A percentile compares a stretch with the other conserved stretches of the same genome.
These are phyloP conservation scores for Cacatua alba DNA, from an alignment of 2,113 vertebrate genomes.

Conservation along the genomic window DNA sequence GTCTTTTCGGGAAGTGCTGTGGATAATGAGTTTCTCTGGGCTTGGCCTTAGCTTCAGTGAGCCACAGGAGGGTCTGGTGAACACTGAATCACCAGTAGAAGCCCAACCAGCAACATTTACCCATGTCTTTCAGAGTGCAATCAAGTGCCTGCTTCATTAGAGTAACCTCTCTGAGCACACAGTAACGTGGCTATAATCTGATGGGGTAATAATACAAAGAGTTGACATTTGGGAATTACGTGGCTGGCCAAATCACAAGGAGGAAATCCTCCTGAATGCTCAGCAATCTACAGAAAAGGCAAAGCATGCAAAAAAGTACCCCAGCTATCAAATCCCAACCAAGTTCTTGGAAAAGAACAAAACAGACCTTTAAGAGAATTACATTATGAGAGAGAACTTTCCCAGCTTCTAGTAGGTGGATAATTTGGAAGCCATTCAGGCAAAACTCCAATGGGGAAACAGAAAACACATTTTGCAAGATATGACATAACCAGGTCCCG, in stretches of 20 bases:
- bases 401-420: slow-evolving; percentile 45
- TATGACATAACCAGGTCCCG: slow-evolving; percentile 29
- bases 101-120: background rate
- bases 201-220: background rate
- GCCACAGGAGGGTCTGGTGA: background rate
- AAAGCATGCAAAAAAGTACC: background rate
- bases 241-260: background rate
- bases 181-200: background rate
- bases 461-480: slow-evolving; percentile 58
- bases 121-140: background rate
- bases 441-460: slow-evolving; percentile 27
- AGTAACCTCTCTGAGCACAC: background rate
- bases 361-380: slow-evolving; percentile 12
- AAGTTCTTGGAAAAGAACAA: slow-evolving; percentile 5
- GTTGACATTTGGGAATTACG: background rate
- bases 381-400: slow-evolving; percentile 30
- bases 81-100: background rate
- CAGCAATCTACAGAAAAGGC: background rate
- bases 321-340: background rate
- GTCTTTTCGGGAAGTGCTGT: background rate
- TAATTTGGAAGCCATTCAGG: slow-evolving; percentile 42
- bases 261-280: background rate
- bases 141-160: background rate
- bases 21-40: background rate
- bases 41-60: background rate